phyloP scores from a whole-genome alignment of 2,888 invertebrate species.

The Eupithecia pulchellata region DNA sequence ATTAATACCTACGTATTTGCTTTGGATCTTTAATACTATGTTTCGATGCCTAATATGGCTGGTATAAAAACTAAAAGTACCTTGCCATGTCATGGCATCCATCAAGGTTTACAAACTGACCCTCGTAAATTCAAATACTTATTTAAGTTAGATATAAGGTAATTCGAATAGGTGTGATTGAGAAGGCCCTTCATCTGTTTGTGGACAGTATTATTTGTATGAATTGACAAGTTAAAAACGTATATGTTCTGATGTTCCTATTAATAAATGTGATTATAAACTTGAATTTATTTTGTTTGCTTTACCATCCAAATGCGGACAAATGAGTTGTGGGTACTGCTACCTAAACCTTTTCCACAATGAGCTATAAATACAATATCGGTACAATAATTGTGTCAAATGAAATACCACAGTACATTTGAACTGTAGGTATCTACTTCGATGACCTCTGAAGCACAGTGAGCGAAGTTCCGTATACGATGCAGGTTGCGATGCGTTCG shows the following conservation, averaged over 20 bases:
- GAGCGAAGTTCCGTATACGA: no score
- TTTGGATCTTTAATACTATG: neutral
- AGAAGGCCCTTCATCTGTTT: constrained; percentile 29
- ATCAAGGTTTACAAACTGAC: neutral
- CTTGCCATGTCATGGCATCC: neutral
- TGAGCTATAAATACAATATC: no score
- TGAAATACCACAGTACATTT: neutral
- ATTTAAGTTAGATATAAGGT: constrained; percentile 22
- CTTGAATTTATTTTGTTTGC: neutral
- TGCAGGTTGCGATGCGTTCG: no score
- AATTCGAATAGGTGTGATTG: constrained; percentile 25
- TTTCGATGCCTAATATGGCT: neutral
- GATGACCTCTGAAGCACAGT: no score
- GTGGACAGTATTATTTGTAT: constrained; percentile 50
- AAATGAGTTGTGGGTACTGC: no score
- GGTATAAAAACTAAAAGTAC: neutral
- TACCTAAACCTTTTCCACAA: no score
- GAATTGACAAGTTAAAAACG: constrained; percentile 26
- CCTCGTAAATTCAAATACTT: neutral
- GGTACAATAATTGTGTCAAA: neutral
- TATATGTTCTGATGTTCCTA: constrained; percentile 37
- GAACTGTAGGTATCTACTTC: no score
- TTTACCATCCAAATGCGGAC: neutral
- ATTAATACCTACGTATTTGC: neutral
- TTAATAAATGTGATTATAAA: constrained; percentile 17